Base-by-base conservation (phyloP, 2,888 invertebrate genomes). In the Minunthozetes semirufus region DNA sequence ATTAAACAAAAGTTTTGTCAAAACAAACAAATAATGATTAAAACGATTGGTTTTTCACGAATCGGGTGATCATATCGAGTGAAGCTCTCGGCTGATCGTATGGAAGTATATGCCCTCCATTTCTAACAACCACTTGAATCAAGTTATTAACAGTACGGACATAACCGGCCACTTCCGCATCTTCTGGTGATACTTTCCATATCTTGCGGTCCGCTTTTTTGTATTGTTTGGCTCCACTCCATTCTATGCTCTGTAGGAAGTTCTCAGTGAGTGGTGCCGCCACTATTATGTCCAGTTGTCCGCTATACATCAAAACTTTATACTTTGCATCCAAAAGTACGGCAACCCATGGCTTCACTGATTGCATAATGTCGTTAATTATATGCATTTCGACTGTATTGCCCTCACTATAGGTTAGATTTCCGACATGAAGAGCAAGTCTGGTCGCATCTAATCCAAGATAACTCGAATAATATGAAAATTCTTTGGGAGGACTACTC, bases 261-360 rank as follows among this genome's bases (percentile, higher is more conserved):
- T 90, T 90, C 25, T 90, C 86, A 0, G 94, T 94, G 72, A 92
- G 81, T 0, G 93, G 92, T 83, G 93, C 92, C 0, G 93, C 92
- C 0, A 94, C 91, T 78, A 94, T 93, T 17, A 95, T 90, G 82
- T 96, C 95, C 78, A 95, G 82, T 81, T 95, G 94, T 0, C 95
- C 95, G 81, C 89, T 94, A 82, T 94, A 95, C 87, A 80, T 61
- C 50, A 77, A 56, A 75, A 82, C 82, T 80, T 81, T 81, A 78
- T 82, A 82, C 70, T 82, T 80, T 46, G 81, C 80, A 76, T 83
- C 80, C 79, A 84, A 79, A 8, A 83, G 78, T 50, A 79, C 79
- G 11, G 81, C 80, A 4, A 84, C 79, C 81, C 81, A 82, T 1
- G 82, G 82, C 8, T 90, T 89, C 9, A 92, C 89, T 0, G 90